phyloP scores from a whole-genome alignment of 2,113 vertebrate genomes.

The Cinclus mexicanus region DNA sequence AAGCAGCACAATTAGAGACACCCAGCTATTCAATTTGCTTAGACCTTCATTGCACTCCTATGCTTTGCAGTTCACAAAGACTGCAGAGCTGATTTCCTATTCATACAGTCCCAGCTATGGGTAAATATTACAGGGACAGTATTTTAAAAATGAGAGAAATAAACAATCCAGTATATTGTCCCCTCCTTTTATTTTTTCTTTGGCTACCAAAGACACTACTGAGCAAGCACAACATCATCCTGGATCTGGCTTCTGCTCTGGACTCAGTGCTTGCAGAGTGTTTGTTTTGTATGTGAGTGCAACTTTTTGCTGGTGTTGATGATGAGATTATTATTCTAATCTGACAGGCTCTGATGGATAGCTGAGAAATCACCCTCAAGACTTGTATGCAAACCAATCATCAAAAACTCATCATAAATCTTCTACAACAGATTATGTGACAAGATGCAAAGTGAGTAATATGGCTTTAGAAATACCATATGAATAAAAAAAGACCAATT shows the following conservation, averaged over 20 bases:
- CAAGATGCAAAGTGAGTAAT: slow-evolving; percentile 10
- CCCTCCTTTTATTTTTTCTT: background rate
- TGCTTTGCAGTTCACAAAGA: background rate
- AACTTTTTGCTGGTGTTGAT: background rate
- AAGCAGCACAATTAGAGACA: background rate
- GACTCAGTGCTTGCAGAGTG: background rate
- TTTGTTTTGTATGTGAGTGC: background rate
- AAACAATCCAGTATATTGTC: background rate
- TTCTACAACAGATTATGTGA: slow-evolving; percentile 7
- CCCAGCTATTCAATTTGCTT: background rate
- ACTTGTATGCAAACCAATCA: background rate
- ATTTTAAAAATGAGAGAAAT: background rate
- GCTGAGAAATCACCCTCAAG: slow-evolving; percentile 11
- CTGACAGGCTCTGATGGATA: background rate
- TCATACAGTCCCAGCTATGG: background rate
- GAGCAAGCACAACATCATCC: background rate
- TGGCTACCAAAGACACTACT: background rate
- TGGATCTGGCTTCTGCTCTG: background rate
- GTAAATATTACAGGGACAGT: background rate
- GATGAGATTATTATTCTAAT: slow-evolving; percentile 29
- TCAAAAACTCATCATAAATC: slow-evolving; percentile 24
- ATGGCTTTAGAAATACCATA: slow-evolving; percentile 10
- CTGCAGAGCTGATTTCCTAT: background rate
- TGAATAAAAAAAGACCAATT: background rate
- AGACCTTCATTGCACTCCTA: background rate